phyloP scores from a whole-genome alignment of 1,140 invertebrate genomes.

The Leptestheria dahalacensis region DNA sequence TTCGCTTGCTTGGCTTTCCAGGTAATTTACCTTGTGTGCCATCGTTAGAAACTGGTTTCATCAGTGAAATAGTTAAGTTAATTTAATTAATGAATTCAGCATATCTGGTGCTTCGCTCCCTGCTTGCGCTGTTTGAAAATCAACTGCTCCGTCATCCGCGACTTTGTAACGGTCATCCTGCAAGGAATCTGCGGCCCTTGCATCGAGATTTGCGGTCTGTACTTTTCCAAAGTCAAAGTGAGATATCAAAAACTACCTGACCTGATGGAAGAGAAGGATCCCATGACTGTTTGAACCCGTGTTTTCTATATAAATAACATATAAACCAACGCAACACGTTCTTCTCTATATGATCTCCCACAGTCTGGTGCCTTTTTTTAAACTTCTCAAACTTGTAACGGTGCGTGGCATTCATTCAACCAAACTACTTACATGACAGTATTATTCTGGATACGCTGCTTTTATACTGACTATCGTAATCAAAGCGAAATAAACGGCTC shows the following conservation, averaged over 20 bases:
- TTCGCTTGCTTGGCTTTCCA: slow-evolving; percentile 60
- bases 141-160: slow-evolving; percentile 42
- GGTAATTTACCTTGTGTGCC: slow-evolving; percentile 27
- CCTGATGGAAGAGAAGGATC: slow-evolving; percentile 8
- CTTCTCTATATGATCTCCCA: background rate
- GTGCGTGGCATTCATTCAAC: no score
- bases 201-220: slow-evolving; percentile 42
- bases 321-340: no score
- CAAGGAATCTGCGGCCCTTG: slow-evolving; percentile 44
- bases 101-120: slow-evolving; percentile 53
- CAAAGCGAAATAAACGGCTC: no score
- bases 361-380: background rate
- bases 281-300: slow-evolving; percentile 1
- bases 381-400: no score
- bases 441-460: no score
- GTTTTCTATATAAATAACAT: background rate
- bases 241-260: slow-evolving; percentile 35
- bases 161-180: slow-evolving; percentile 37
- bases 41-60: background rate
- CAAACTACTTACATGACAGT: no score
- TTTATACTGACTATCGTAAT: no score
- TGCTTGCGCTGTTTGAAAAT: slow-evolving; percentile 48
- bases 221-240: slow-evolving; percentile 45
- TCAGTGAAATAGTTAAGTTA: no score
- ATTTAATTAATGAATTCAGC: slow-evolving; percentile 35